Base-by-base conservation (phyloP, 2,113 vertebrate species). In the Blennius ocellaris region DNA sequence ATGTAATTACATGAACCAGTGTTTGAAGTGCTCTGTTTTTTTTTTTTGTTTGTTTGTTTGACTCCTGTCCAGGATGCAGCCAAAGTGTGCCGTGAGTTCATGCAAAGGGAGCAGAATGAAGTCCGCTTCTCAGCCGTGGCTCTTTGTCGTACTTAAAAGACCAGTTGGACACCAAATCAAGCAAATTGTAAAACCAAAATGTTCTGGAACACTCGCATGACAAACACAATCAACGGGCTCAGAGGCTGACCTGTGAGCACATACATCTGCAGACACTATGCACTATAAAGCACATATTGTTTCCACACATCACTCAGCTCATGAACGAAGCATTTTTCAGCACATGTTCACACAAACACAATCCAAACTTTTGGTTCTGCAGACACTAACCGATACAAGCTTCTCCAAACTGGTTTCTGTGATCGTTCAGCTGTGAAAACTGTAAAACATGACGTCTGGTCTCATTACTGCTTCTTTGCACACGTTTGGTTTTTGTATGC, bases 41-140 rank as follows among this genome's bases (percentile, higher is more conserved):
- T 55, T 7, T 44, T 8, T 54, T 43, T 66, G 5, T 37, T 43
- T 69, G n/a, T 73, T 7, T 41, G n/a, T 74, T 6, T 68, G 45
- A 8, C 7, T 65, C 9, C 1, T 17, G 5, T 37, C 39, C 78
- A 99, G 98, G 96, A 97, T 74, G 95, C 96, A 7, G 95, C 96
- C 15, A 95, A 94, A 88, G 94, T 99, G 87, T 98, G 97, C 90
- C 93, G 94, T 57, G 95, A 93, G 51, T 99, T 98, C 76, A 95
- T 95, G 10, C 95, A 98, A 76, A 94, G 97, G 3, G 97, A 96
- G 85, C 93, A 97, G 74, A 96, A 94, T 10, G 97, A 99, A 76
- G 95, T 98, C 37, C 97, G 96, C 45, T 99, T 99, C 90, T 99
- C 97, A 3, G 95, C 97, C 0, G 96, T 99, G 90, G 97, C 97